These are phyloP conservation scores for Spatula clypeata DNA, from an alignment of 2,797 vertebrate genomes.

Conservation along the genomic window DNA sequence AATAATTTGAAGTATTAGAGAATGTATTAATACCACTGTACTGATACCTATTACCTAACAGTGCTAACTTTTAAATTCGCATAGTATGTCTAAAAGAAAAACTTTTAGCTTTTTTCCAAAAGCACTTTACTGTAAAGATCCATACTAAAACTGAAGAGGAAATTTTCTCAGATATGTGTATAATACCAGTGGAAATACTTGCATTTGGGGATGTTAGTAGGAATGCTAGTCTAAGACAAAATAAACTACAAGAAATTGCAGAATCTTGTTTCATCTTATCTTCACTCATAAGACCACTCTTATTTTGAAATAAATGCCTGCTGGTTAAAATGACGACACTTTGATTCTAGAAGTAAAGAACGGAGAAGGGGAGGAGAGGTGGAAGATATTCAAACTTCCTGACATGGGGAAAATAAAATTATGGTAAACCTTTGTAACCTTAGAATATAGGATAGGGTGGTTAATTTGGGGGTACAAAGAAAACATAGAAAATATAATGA, in stretches of 20 bases:
- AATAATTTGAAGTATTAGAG: background rate
- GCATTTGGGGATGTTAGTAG: background rate
- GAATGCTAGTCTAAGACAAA: background rate
- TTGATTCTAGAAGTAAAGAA: background rate
- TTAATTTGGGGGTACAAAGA: background rate
- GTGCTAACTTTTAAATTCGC: background rate
- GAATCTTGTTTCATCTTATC: background rate
- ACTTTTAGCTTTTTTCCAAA: background rate
- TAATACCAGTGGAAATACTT: background rate
- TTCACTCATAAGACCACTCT: background rate
- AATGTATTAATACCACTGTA: background rate
- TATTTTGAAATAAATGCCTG: background rate
- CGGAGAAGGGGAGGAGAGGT: background rate
- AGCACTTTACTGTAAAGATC: background rate
- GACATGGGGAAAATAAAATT: accelerated
- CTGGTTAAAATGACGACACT: background rate
- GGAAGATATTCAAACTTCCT: background rate
- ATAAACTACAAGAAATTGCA: background rate
- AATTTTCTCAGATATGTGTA: background rate
- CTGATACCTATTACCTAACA: background rate
- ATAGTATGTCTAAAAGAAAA: background rate
- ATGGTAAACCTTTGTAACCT: background rate
- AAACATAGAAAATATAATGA: background rate
- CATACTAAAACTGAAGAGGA: background rate
- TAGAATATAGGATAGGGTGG: background rate